phyloP scores from a whole-genome alignment of 2,797 vertebrate species.

The Apodemus agrarius region DNA sequence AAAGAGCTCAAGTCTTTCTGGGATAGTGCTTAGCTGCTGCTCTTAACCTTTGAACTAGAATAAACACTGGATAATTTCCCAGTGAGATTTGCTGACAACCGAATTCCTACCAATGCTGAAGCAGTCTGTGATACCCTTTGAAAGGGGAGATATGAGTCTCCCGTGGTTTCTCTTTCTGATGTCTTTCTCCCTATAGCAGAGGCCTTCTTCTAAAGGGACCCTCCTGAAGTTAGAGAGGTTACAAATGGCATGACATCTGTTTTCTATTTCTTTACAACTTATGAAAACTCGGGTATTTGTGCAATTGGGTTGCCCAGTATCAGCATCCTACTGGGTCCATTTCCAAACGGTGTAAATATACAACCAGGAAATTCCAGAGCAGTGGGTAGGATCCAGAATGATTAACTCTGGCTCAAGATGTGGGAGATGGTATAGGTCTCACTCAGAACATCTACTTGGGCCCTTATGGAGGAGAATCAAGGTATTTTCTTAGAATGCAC shows the following conservation, averaged over 20 bases:
- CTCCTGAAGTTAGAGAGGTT: conserved; percentile 1
- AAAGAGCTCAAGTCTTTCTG: not conserved
- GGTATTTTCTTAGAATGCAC: conserved; percentile 35
- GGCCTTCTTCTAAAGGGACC: conserved; percentile 38
- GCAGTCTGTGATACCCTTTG: not conserved
- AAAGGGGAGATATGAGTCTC: conserved; percentile 40
- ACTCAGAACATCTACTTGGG: not conserved
- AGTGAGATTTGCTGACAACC: not conserved
- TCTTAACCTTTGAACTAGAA: conserved; percentile 5
- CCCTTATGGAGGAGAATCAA: not conserved
- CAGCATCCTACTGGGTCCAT: not conserved
- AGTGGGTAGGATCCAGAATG: not conserved
- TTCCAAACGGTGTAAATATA: conserved; percentile 38
- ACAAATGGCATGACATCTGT: not conserved
- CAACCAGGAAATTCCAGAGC: not conserved
- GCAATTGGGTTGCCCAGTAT: not conserved
- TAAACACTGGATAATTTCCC: conserved; percentile 13
- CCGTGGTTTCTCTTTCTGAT: not conserved
- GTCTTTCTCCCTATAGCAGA: not conserved
- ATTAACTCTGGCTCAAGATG: not conserved
- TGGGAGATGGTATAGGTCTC: not conserved
- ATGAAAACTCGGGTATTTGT: conserved; percentile 30
- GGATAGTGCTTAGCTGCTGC: not conserved
- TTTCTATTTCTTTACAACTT: conserved; percentile 28
- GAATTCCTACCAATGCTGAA: conserved; percentile 15